These are phyloP conservation scores for Phenganax stokvisi DNA, from an alignment of 92 coral and sea anemone species.

Conservation along the genomic window DNA sequence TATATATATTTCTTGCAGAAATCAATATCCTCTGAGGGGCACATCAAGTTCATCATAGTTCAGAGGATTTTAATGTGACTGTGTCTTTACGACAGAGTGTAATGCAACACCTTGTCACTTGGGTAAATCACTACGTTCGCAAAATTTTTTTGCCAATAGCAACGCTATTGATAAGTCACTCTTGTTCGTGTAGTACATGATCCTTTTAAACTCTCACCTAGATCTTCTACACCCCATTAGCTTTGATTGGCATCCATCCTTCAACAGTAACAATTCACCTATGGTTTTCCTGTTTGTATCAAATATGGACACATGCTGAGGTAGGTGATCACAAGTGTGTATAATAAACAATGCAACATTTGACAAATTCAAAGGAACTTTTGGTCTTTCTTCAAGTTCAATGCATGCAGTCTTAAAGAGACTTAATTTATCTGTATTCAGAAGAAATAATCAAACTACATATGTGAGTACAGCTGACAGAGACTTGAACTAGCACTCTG, in stretches of 20 bases:
- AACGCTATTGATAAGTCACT: background rate
- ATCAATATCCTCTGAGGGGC: constrained; percentile 39
- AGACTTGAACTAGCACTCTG: too few species aligned
- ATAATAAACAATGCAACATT: too few species aligned
- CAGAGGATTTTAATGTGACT: constrained; percentile 36
- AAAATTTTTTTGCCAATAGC: background rate
- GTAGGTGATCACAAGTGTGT: background rate
- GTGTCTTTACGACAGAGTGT: constrained; percentile 38
- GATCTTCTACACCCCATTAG: constrained; percentile 27
- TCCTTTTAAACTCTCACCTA: background rate
- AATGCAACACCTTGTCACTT: constrained; percentile 22
- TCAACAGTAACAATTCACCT: constrained; percentile 18
- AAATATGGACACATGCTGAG: constrained; percentile 36
- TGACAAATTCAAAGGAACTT: too few species aligned
- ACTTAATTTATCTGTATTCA: too few species aligned
- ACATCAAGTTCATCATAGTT: constrained; percentile 48
- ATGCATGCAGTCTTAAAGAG: too few species aligned
- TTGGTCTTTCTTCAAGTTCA: too few species aligned
- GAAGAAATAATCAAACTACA: too few species aligned
- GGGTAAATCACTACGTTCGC: constrained; percentile 20
- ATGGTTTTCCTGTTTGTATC: constrained; percentile 33
- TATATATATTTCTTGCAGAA: background rate
- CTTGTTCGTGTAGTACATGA: background rate
- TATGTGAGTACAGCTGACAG: too few species aligned
- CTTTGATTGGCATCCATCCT: constrained; percentile 26